Evolutionary conservation across 2,888 invertebrate genomes (phyloP), one percentile per base, ranked within the genome.

Genomic region (Scaptomyza reducta): DNA sequence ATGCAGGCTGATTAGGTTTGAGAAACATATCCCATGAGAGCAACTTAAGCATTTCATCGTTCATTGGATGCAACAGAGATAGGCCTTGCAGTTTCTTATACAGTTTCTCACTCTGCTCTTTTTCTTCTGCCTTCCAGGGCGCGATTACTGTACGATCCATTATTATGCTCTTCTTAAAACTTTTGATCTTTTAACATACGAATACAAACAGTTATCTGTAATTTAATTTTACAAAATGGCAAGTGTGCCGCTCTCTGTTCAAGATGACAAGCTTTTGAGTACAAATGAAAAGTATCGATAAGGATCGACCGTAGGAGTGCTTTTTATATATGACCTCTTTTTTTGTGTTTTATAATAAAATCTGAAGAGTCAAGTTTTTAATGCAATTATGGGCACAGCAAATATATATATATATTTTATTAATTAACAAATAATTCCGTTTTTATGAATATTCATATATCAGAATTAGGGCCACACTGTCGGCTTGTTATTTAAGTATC

Each of bases 1-100:
- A 91, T 11, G 90, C 91, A 5, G 88, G 80, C 29, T 88, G 90
- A 60, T 92, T 92, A 6, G 92, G 88, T 67, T 91, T 92, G 1
- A 92, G 55, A 40, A 92, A 92, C 90, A 92, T 91, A 50, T 91
- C 92, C 66, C 90, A 82, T 4, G 77, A 72, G 2, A 89, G 47
- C 33, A 80, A 79, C 50, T 89, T 89, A 2, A 77, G 71, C 57
- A 91, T 80, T 11, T 91, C 91, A 1, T 90, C 89, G 10, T 83
- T 74, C 33, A 89, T 84, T 0, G 89, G 84, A 58, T 90, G 73
- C 9, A 91, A 45, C 45, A 91, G 45, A 2, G 77, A 74, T 13
- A 91, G 57, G 2, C 83, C 88, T 14, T 81, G 76, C 1, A 91
- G 65, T 57, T 89, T 90, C 14, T 77, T 77, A 55, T 89, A 74